Evolutionary conservation across 37 sponge, comb jelly and placozoan species (phyloP), one percentile per base, ranked within the genome.

Genomic region (Halichondria panicea): DNA sequence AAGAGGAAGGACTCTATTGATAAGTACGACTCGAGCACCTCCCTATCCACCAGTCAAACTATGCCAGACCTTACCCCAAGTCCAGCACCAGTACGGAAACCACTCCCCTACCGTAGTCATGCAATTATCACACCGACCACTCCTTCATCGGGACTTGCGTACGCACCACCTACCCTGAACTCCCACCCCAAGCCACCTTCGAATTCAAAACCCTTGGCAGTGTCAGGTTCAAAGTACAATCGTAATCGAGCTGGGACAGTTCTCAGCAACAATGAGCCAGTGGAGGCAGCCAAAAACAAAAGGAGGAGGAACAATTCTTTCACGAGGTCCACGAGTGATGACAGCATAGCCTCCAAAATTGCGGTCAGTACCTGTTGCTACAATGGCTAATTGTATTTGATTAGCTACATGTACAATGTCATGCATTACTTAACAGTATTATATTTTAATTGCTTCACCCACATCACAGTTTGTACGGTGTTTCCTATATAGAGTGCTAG

Each of bases 21-120:
- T 55, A 53, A 42, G 31, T 64, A 43, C 7, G 6, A 42, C 24
- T 5, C 6, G 3, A 3, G 18, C 19, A n/a, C n/a, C n/a, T n/a
- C n/a, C n/a, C n/a, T n/a, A 3, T 21, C 9, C 1, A 4, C 36
- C 0, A 6, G 0, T 32, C 11, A 32, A 2, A 45, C 34, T 28
- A 31, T n/a, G 7, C 43, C 45, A n/a, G 11, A 5, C n/a, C 40
- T 11, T 24, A 40, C 40, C 45, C 1, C n/a, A 4, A 19, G 40
- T 15, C 72, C 8, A 0, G 39, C 72, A 34, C 40, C 40, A 1
- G 21, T 15, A 22, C 11, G 38, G 13, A 25, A 7, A 15, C 67
- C 67, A 2, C 41, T 67, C 1, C 76, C 76, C 7, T 76, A 46
- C 39, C 66, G 78, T 12, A 78, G 78, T 37, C 78, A 78, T 43